Evolutionary conservation across 2,113 vertebrate species (phyloP).

Genomic region (Prunella fulvescens): DNA sequence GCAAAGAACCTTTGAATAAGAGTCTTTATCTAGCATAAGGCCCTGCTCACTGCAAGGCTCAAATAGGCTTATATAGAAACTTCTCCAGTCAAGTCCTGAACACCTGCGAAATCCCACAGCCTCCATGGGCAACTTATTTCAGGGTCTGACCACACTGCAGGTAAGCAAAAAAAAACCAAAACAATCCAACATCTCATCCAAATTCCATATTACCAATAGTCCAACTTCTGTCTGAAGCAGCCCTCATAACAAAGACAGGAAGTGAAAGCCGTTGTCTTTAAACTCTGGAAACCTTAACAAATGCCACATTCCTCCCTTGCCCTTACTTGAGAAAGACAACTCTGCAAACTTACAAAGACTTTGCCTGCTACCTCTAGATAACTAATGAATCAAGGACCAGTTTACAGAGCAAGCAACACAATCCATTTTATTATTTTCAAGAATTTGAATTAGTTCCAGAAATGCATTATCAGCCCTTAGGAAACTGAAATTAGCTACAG

Average conservation of each 20-base stretch:
- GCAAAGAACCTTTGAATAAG: background rate
- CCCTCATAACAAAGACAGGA: background rate
- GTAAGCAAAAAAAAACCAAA: background rate
- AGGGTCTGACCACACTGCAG: background rate
- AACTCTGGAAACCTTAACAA: background rate
- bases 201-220: background rate
- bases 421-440: background rate
- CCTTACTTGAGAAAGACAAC: background rate
- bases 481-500: background rate
- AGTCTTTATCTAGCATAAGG: background rate
- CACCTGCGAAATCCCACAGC: background rate
- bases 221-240: background rate
- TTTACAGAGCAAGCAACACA: background rate
- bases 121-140: background rate
- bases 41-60: background rate
- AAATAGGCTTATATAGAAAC: background rate
- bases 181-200: background rate
- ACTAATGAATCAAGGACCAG: background rate
- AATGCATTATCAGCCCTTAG: background rate
- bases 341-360: background rate
- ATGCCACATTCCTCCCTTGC: background rate
- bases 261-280: background rate
- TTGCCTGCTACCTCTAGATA: background rate
- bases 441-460: background rate
- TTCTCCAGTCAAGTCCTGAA: background rate